Evolutionary conservation across 2,113 vertebrate genomes (phyloP).

Genomic region (Fregetta grallaria): DNA sequence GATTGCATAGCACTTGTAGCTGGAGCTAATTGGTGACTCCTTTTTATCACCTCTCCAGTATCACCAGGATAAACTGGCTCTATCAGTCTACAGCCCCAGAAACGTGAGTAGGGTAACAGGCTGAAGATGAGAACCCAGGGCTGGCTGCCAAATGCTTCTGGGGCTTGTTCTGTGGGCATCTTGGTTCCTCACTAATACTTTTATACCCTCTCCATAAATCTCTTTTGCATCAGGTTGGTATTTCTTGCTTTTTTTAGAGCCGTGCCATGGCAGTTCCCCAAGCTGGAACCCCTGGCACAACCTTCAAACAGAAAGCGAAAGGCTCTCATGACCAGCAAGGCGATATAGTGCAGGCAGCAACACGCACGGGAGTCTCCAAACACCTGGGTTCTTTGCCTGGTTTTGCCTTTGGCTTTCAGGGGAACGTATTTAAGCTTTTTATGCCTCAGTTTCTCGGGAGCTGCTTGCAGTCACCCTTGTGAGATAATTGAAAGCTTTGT

Average conservation of each 20-base stretch:
- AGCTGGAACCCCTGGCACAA: neutral
- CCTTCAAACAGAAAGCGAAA: conserved; percentile 58
- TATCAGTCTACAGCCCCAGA: conserved; percentile 20
- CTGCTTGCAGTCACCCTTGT: neutral
- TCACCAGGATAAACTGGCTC: conserved; percentile 52
- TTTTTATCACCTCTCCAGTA: conserved; percentile 36
- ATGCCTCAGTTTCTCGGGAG: neutral
- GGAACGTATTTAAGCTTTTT: neutral
- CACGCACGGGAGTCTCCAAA: fast-evolving
- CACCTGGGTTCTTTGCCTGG: neutral
- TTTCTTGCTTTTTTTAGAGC: conserved; percentile 30
- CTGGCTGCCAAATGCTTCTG: conserved; percentile 30
- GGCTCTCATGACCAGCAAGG: neutral
- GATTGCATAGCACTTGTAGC: neutral
- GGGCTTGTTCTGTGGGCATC: neutral
- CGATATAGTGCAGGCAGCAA: fast-evolving
- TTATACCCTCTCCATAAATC: conserved; percentile 47
- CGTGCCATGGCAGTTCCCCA: neutral
- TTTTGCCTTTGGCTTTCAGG: neutral
- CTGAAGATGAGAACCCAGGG: conserved; percentile 32
- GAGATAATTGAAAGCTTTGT: neutral
- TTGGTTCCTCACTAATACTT: conserved; percentile 32
- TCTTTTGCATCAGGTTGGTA: neutral
- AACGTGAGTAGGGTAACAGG: conserved; percentile 31
- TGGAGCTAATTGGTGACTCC: conserved; percentile 45